Evolutionary conservation across 2,113 vertebrate species (phyloP).

Genomic region (Porphyrio hochstetteri): DNA sequence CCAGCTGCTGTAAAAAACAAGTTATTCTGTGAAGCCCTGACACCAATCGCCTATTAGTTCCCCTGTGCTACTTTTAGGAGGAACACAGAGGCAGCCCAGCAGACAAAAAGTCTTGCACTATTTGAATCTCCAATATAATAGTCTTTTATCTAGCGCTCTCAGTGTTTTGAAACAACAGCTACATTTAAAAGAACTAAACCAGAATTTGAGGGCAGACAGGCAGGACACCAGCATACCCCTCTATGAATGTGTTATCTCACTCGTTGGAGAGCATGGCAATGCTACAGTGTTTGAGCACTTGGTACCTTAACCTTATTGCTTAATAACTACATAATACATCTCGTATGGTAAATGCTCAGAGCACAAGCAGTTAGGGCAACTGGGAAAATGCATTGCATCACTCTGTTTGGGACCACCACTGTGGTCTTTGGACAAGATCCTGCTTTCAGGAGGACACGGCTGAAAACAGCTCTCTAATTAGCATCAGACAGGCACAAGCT

Average conservation of each 20-base stretch:
- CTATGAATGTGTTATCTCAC: not conserved
- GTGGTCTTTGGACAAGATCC: slow-evolving; percentile 49
- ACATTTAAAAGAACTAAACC: not conserved
- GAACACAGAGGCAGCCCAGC: not conserved
- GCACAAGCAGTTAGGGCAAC: not conserved
- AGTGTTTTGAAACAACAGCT: not conserved
- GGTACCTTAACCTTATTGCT: not conserved
- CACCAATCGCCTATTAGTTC: not conserved
- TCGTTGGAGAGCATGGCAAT: not conserved
- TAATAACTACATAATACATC: not conserved
- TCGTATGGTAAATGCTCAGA: not conserved
- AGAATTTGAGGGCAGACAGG: not conserved
- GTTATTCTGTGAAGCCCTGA: not conserved
- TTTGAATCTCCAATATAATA: not conserved
- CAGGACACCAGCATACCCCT: not conserved
- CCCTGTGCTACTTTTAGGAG: not conserved
- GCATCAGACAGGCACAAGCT: slow-evolving; percentile 77
- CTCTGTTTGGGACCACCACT: slow-evolving; percentile 74
- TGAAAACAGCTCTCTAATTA: slow-evolving; percentile 81
- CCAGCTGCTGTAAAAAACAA: not conserved
- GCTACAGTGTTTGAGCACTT: not conserved
- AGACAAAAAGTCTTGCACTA: not conserved
- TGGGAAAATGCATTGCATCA: not conserved
- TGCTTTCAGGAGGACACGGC: slow-evolving; percentile 62
- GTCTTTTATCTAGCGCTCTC: not conserved